These are phyloP conservation scores for Oenanthe oenanthe DNA, from an alignment of 2,113 vertebrate genomes.

Conservation along the genomic window DNA sequence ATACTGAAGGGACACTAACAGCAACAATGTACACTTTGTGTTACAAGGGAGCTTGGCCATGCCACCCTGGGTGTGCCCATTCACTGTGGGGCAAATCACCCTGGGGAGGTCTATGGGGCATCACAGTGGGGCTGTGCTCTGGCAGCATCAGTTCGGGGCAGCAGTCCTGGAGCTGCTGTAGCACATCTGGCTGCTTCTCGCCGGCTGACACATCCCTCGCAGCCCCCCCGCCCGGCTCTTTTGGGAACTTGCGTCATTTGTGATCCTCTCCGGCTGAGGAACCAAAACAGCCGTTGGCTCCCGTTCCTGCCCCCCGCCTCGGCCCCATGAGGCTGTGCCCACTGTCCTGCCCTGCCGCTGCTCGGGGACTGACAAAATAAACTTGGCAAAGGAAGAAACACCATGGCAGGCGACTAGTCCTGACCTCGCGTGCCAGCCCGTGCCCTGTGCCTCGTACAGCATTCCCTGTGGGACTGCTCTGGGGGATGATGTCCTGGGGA, in stretches of 20 bases:
- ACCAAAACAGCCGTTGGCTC: background rate
- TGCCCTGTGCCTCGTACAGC: accelerated
- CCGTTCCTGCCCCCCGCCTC: background rate
- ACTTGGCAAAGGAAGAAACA: background rate
- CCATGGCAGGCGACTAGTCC: background rate
- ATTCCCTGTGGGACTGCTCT: background rate
- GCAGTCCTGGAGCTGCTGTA: background rate
- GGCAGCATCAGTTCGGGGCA: background rate
- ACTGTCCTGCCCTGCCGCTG: background rate
- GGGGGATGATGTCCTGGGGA: accelerated
- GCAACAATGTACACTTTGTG: too few relatives aligned
- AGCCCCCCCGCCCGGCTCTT: background rate
- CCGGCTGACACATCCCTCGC: background rate
- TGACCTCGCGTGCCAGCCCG: background rate
- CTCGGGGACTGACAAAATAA: background rate
- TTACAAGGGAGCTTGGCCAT: accelerated
- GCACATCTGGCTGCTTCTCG: background rate
- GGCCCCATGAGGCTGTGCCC: background rate
- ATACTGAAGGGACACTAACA: background rate
- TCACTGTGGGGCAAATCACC: background rate
- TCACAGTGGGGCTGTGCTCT: background rate
- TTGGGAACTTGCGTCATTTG: constrained; percentile 49
- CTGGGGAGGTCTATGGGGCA: too few relatives aligned
- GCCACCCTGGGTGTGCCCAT: accelerated
- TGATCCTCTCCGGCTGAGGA: background rate